Base-by-base conservation (phyloP, 2,888 invertebrate species). In the Scelioninae gen. 1 region DNA sequence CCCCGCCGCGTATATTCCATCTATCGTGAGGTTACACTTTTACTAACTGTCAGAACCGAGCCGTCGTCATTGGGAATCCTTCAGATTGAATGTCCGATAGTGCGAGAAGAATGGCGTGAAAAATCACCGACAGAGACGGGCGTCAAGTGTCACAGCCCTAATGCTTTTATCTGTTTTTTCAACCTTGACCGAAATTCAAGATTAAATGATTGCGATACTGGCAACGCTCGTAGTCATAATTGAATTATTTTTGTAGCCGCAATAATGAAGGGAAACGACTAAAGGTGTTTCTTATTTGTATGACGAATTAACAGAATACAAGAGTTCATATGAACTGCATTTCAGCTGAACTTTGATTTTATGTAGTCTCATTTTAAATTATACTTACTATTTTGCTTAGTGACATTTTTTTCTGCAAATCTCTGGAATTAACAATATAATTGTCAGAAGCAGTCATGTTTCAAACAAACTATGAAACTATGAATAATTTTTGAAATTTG, bases 51-150 rank as follows among this genome's bases (percentile, higher is more conserved):
- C 79, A 80, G 79, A 80, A 68, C 74, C 47, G 62, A 80, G 79
- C 68, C 68, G 74, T 65, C 79, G 72, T 80, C 80, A 66, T 80
- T 75, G 74, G 74, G 62, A 80, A 75, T 80, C 74, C 38, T 81
- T 65, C 47, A 81, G 81, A 81, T 81, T 71, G 49, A 81, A 75
- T 53, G 58, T 4, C 65, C 71, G 81, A 81, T 81, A 81, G 43
- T 56, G 23, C 11, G 58, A 80, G 80, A 77, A 80, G 74, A 80
- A 80, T 80, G 80, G 74, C 80, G 80, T 75, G 80, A 74, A 80
- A 71, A 80, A 80, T 75, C 40, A 56, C 55, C 62, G 80, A 74
- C 74, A 69, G 15, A 69, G 72, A 74, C 68, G 56, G 63, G 74
- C 63, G 80, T 69, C 80, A 74, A 80, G 74, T 80, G 74, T 75